phyloP scores from a whole-genome alignment of 2,113 vertebrate species.

The Tauraco erythrolophus region DNA sequence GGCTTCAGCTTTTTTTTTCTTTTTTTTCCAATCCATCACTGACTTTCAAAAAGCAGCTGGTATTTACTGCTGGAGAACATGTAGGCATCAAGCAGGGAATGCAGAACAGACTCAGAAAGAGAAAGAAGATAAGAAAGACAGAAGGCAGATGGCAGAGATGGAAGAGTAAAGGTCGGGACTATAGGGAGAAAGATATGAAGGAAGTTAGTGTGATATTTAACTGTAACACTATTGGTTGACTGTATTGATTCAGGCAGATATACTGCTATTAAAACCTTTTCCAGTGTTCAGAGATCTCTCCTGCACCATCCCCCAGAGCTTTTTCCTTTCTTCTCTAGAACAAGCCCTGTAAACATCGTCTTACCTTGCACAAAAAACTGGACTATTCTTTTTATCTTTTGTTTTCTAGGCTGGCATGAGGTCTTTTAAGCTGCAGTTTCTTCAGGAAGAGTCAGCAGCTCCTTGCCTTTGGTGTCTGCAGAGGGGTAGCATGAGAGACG shows the following conservation, averaged over 20 bases:
- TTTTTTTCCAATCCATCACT: fast-evolving
- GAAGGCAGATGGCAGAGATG: background rate
- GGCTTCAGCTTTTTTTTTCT: background rate
- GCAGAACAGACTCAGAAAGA: background rate
- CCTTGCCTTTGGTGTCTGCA: background rate
- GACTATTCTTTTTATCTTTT: background rate
- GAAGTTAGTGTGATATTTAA: constrained; percentile 5
- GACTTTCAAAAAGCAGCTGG: background rate
- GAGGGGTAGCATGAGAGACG: background rate
- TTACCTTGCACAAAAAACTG: background rate
- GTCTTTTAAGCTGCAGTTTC: background rate
- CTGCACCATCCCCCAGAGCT: background rate
- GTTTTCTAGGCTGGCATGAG: background rate
- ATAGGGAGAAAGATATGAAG: background rate
- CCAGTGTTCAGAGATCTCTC: background rate
- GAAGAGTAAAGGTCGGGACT: constrained; percentile 1
- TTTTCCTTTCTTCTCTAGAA: background rate
- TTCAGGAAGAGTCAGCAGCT: background rate
- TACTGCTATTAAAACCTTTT: background rate
- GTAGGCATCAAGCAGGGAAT: background rate
- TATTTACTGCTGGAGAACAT: background rate
- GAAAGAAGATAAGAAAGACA: background rate
- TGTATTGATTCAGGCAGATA: background rate
- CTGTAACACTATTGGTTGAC: background rate
- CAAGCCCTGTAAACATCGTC: background rate